Evolutionary conservation across 64 coral and sea anemone species (phyloP).

Genomic region (Actinia equina): DNA sequence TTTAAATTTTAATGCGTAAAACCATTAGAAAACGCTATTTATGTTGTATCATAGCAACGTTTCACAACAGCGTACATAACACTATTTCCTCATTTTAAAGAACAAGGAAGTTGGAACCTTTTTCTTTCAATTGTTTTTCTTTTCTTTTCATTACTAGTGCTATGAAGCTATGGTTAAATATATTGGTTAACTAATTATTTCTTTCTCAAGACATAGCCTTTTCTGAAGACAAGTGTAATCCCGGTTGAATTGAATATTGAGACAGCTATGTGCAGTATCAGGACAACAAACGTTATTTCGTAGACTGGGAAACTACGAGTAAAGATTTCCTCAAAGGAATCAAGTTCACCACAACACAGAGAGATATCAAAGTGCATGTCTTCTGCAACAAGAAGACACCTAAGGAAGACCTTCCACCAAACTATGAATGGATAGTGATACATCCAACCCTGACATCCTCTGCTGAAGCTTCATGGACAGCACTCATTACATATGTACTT

Average conservation of each 20-base stretch:
- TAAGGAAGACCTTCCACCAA: conserved; percentile 33
- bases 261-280: conserved; percentile 74
- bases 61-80: background rate
- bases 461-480: conserved; percentile 79
- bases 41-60: background rate
- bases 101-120: too few relatives aligned
- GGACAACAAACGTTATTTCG: conserved; percentile 63
- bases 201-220: background rate
- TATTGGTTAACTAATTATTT: background rate
- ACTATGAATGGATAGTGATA: conserved; percentile 78
- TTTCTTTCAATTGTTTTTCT: too few relatives aligned
- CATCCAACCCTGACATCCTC: conserved; percentile 69
- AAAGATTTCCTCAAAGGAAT: conserved; percentile 86
- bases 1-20: background rate
- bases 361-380: conserved; percentile 65
- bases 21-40: background rate
- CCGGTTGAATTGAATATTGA: background rate
- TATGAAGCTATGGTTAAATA: background rate
- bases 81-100: too few relatives aligned
- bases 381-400: conserved; percentile 88
- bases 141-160: background rate
- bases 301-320: conserved; percentile 84
- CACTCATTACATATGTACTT: conserved; percentile 70
- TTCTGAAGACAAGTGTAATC: background rate
- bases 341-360: conserved; percentile 66